Evolutionary conservation across 2,113 vertebrate species (phyloP).

Genomic region (Mesitornis unicolor): DNA sequence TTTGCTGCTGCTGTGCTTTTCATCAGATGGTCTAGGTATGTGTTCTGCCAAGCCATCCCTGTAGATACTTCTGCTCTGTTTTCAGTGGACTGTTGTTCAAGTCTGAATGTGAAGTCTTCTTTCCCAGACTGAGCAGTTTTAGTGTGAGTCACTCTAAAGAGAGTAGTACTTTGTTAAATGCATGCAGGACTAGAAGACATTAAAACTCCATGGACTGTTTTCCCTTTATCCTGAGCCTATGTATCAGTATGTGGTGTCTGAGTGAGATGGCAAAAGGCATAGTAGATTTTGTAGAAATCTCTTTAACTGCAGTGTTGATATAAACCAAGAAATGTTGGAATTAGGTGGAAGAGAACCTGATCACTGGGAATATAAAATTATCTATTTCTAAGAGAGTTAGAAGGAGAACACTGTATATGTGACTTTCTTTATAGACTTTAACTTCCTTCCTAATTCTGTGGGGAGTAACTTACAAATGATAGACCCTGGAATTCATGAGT

Average conservation of each 20-base stretch:
- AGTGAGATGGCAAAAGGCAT: background rate
- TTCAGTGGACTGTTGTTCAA: background rate
- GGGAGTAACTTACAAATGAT: background rate
- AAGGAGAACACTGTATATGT: background rate
- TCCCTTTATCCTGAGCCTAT: background rate
- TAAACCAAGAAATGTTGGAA: background rate
- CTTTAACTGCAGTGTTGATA: background rate
- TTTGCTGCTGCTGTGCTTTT: background rate
- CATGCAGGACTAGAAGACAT: background rate
- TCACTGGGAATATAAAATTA: background rate
- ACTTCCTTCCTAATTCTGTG: background rate
- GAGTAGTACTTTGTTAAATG: background rate
- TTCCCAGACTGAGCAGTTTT: background rate
- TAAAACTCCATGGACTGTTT: background rate
- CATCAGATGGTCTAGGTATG: background rate
- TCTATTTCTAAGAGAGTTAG: background rate
- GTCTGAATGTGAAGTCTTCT: background rate
- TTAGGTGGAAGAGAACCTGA: background rate
- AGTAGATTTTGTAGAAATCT: too few relatives aligned
- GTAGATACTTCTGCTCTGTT: background rate
- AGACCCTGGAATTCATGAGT: background rate
- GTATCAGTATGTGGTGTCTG: background rate
- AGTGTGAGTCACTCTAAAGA: background rate
- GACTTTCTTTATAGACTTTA: background rate
- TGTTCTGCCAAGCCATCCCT: background rate